phyloP scores from a whole-genome alignment of 2,888 invertebrate genomes.

The Cerceris rybyensis region DNA sequence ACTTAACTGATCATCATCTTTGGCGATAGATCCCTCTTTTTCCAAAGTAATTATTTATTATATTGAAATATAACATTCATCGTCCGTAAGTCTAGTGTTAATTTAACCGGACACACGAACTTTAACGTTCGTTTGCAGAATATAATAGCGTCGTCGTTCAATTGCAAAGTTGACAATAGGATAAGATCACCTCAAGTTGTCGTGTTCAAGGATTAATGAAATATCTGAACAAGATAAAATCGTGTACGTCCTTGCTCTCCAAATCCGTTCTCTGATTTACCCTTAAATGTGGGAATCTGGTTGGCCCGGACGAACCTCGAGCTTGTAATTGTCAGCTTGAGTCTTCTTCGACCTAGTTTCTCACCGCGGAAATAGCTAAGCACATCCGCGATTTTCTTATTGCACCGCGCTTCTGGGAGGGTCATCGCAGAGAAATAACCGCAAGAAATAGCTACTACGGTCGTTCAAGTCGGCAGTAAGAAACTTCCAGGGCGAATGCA shows the following conservation, averaged over 20 bases:
- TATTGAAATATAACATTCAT: too few relatives aligned
- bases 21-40: too few relatives aligned
- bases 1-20: too few relatives aligned
- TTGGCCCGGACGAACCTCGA: slow-evolving; percentile 22
- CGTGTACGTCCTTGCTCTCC: slow-evolving; percentile 25
- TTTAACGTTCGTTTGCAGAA: too few relatives aligned
- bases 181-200: slow-evolving; percentile 12
- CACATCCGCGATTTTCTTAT: slow-evolving; percentile 66
- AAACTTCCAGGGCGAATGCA: slow-evolving; percentile 40
- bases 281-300: slow-evolving; percentile 19
- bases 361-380: slow-evolving; percentile 70
- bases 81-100: too few relatives aligned
- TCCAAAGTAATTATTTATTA: too few relatives aligned
- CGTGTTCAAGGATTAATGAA: slow-evolving; percentile 29
- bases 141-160: neutral
- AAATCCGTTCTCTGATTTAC: slow-evolving; percentile 17
- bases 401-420: slow-evolving; percentile 54
- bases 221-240: slow-evolving; percentile 12
- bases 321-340: slow-evolving; percentile 23
- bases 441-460: slow-evolving; percentile 63
- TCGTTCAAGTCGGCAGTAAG: slow-evolving; percentile 40
- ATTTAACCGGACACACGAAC: too few relatives aligned
- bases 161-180: slow-evolving; percentile 20
- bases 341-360: slow-evolving; percentile 69
- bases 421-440: slow-evolving; percentile 57